phyloP scores from a whole-genome alignment of 2,797 vertebrate species.

The Enteromius afrohamiltoni region DNA sequence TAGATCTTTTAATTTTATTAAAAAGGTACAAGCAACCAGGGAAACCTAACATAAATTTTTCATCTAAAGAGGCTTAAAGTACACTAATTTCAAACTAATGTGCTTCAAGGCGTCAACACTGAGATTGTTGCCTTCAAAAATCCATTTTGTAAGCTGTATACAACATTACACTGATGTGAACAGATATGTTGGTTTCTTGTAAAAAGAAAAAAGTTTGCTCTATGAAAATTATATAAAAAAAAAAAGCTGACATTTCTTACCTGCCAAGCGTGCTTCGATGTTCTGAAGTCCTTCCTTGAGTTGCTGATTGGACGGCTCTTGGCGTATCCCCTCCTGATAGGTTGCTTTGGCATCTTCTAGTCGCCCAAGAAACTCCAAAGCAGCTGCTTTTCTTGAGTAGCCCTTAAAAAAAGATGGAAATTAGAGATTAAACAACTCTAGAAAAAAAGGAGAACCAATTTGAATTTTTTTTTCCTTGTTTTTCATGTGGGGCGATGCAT shows the following conservation, averaged over 20 bases:
- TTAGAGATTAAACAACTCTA: neutral
- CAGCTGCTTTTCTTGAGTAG: constrained; percentile 93
- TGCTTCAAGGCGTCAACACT: neutral
- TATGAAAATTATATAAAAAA: neutral
- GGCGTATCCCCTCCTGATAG: constrained; percentile 89
- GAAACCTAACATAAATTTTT: too few relatives aligned
- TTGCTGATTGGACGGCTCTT: constrained; percentile 83
- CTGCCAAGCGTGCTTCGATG: constrained; percentile 79
- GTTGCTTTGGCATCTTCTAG: constrained; percentile 90
- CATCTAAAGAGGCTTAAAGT: neutral
- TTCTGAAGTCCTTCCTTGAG: constrained; percentile 83
- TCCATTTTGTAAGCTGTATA: neutral
- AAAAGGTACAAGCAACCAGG: neutral
- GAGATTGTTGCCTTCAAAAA: neutral
- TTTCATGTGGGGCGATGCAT: too few relatives aligned
- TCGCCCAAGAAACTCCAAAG: constrained; percentile 89
- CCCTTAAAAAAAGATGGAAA: constrained; percentile 75
- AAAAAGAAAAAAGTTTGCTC: too few relatives aligned
- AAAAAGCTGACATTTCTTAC: constrained; percentile 57
- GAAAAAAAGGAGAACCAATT: neutral
- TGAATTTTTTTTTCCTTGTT: too few relatives aligned
- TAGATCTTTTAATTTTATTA: neutral
- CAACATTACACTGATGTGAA: neutral
- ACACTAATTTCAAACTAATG: neutral
- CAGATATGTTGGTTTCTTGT: too few relatives aligned